phyloP scores from a whole-genome alignment of 2,113 vertebrate genomes.

The Thamnaconus septentrionalis region DNA sequence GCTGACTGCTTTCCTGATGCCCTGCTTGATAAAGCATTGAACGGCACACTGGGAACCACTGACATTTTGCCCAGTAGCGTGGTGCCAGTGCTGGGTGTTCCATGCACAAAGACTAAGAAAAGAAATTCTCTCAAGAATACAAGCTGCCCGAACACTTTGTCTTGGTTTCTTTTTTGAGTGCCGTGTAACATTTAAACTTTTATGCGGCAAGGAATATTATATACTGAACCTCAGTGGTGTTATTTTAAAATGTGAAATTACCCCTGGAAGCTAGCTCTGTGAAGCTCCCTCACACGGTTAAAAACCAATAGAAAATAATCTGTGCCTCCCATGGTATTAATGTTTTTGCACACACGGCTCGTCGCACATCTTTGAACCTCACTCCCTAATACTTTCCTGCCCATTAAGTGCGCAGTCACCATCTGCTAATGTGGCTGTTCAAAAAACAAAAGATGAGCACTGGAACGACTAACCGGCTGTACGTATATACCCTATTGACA shows the following conservation, averaged over 20 bases:
- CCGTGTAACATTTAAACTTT: too few species aligned
- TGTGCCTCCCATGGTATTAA: too few species aligned
- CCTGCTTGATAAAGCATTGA: conserved; percentile 35
- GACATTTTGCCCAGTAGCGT: conserved; percentile 11
- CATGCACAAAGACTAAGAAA: not conserved
- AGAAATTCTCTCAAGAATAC: not conserved
- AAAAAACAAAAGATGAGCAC: conserved; percentile 1
- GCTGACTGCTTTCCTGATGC: conserved; percentile 34
- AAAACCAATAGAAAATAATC: too few species aligned
- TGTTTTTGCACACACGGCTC: too few species aligned
- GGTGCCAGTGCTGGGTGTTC: not conserved
- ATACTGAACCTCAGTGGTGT: too few species aligned
- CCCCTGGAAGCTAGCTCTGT: too few species aligned
- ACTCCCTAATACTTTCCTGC: conserved; percentile 20
- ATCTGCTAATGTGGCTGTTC: conserved; percentile 16
- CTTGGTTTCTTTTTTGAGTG: too few species aligned
- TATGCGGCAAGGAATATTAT: too few species aligned
- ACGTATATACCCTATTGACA: not conserved
- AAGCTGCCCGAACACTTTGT: not conserved
- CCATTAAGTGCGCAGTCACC: conserved; percentile 7
- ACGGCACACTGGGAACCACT: conserved; percentile 19
- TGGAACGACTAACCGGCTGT: conserved; percentile 19
- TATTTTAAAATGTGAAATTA: too few species aligned
- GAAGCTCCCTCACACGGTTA: too few species aligned
- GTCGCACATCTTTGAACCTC: not conserved